These are phyloP conservation scores for Polyommatus icarus DNA, from an alignment of 2,888 invertebrate genomes.

Conservation along the genomic window DNA sequence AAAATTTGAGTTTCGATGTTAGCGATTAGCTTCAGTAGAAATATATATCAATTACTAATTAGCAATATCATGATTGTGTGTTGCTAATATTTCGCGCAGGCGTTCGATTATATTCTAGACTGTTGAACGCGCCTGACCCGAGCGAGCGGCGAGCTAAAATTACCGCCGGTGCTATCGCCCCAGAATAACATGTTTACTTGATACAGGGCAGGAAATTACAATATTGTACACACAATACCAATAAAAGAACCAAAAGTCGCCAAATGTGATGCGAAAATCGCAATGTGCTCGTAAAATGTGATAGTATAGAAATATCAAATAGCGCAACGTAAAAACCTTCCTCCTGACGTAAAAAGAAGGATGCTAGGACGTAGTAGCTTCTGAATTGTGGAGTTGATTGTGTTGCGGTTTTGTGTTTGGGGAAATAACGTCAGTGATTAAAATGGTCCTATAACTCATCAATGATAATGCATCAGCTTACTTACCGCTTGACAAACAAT, in stretches of 20 bases:
- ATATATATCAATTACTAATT: not conserved
- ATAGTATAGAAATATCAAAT: too few species aligned
- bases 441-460: too few species aligned
- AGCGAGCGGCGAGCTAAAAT: slow-evolving; percentile 17
- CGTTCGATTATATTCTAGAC: not conserved
- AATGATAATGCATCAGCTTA: too few species aligned
- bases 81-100: not conserved
- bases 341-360: too few species aligned
- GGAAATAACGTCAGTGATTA: not conserved
- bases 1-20: too few species aligned
- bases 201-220: not conserved
- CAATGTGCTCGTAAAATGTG: too few species aligned
- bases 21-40: too few species aligned
- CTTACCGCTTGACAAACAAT: too few species aligned
- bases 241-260: not conserved
- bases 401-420: not conserved
- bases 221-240: not conserved
- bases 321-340: too few species aligned
- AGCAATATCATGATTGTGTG: not conserved
- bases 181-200: slow-evolving; percentile 4
- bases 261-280: too few species aligned
- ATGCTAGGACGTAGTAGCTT: too few species aligned
- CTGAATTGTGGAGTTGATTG: too few species aligned
- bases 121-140: slow-evolving; percentile 8
- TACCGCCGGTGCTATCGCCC: not conserved